Percentiles rank a stretch among this genome's conserved stretches.
phyloP scores from a whole-genome alignment of 1,140 invertebrate genomes.

The Contarinia nasturtii region DNA sequence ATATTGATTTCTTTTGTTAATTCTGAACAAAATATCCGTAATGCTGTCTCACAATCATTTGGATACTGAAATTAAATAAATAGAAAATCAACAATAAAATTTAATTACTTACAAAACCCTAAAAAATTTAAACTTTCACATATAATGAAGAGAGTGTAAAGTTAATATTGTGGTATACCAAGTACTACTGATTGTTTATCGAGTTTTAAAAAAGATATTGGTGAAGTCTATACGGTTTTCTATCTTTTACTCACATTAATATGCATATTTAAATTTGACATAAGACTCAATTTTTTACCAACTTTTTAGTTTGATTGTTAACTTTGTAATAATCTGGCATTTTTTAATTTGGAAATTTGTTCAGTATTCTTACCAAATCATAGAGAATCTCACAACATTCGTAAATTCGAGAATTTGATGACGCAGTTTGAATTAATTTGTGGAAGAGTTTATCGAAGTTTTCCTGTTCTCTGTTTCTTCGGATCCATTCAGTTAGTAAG shows the following conservation, averaged over 20 bases:
- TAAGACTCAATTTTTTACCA: too few relatives aligned
- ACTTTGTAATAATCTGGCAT: too few relatives aligned
- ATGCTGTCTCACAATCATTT: not conserved
- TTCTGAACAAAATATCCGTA: not conserved
- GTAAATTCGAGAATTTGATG: not conserved
- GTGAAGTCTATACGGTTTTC: not conserved
- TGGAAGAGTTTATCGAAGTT: not conserved
- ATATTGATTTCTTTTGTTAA: slow-evolving; percentile 1
- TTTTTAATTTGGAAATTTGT: too few relatives aligned
- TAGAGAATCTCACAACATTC: not conserved
- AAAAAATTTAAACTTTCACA: too few relatives aligned
- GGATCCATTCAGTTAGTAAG: not conserved
- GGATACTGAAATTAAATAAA: not conserved
- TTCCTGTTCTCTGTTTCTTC: not conserved
- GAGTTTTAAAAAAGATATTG: not conserved
- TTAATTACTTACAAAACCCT: too few relatives aligned
- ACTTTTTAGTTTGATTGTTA: too few relatives aligned
- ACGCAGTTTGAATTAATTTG: not conserved
- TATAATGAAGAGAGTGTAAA: not conserved
- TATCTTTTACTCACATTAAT: not conserved
- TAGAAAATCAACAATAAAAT: not conserved
- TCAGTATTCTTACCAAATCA: not conserved
- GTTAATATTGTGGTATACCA: not conserved
- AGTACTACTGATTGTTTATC: not conserved
- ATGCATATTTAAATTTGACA: too few relatives aligned